These are phyloP conservation scores for Alaudala cheleensis DNA, from an alignment of 2,113 vertebrate species.

Conservation along the genomic window DNA sequence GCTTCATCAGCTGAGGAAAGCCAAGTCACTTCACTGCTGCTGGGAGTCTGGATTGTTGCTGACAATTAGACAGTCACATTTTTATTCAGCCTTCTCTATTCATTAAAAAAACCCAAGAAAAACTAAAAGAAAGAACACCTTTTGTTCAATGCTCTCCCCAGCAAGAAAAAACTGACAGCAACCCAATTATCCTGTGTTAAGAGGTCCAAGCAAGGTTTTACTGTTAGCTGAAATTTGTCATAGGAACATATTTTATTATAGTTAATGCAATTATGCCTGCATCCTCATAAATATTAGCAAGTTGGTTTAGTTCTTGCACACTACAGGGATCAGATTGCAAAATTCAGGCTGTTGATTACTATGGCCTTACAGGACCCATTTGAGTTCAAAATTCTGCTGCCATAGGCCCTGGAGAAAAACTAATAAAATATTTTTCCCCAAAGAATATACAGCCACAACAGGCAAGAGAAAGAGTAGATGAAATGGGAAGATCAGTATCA, in stretches of 20 bases:
- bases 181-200: background rate
- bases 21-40: background rate
- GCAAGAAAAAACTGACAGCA: background rate
- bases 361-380: background rate
- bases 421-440: background rate
- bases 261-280: background rate
- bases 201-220: background rate
- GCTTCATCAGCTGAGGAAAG: background rate
- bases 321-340: background rate
- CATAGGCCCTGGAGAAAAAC: background rate
- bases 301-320: background rate
- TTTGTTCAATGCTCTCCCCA: background rate
- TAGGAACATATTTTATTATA: background rate
- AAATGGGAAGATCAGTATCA: background rate
- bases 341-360: background rate
- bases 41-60: background rate
- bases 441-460: rapidly evolving
- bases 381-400: background rate
- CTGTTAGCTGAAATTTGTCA: background rate
- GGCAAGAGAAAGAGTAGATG: background rate
- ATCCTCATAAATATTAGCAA: background rate
- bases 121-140: background rate
- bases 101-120: background rate
- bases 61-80: background rate
- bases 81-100: background rate